Percentiles rank a stretch among this genome's conserved stretches.
phyloP scores from a whole-genome alignment of 2,888 invertebrate species.

The Laothoe populi region DNA sequence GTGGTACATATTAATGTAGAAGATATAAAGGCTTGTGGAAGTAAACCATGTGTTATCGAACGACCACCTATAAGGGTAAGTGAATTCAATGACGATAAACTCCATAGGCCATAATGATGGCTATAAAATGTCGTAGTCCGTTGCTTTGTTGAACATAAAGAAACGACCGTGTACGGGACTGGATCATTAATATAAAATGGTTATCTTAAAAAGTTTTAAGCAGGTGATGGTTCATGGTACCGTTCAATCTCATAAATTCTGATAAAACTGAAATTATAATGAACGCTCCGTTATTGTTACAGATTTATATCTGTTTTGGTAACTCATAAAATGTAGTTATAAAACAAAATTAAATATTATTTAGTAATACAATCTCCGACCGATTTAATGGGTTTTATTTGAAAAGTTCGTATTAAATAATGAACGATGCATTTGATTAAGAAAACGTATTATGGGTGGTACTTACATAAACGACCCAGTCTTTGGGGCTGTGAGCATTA shows the following conservation, averaged over 20 bases:
- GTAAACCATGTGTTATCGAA: constrained; percentile 29
- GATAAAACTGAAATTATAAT: constrained; percentile 34
- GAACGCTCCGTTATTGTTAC: constrained; percentile 31
- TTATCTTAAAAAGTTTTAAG: constrained; percentile 30
- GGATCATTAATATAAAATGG: constrained; percentile 32
- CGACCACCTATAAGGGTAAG: constrained; percentile 34
- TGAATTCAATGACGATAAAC: constrained; percentile 48
- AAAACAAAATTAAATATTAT: constrained; percentile 19
- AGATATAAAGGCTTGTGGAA: constrained; percentile 28
- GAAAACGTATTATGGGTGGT: neutral
- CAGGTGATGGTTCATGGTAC: constrained; percentile 30
- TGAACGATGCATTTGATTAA: constrained; percentile 3
- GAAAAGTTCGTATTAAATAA: constrained; percentile 7
- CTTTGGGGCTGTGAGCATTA: constrained; percentile 87
- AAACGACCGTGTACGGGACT: constrained; percentile 35
- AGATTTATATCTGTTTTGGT: constrained; percentile 33
- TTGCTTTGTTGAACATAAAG: constrained; percentile 44
- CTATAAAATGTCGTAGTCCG: constrained; percentile 41
- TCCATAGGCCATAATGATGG: constrained; percentile 37
- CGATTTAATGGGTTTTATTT: neutral
- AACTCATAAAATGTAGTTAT: constrained; percentile 32
- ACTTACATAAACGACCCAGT: constrained; percentile 86
- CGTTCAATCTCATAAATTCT: constrained; percentile 33
- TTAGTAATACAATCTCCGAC: neutral
- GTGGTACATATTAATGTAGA: constrained; percentile 11